Conservation (phyloP, 2,797 vertebrate species). For the Harpagifer antarcticus region DNA sequence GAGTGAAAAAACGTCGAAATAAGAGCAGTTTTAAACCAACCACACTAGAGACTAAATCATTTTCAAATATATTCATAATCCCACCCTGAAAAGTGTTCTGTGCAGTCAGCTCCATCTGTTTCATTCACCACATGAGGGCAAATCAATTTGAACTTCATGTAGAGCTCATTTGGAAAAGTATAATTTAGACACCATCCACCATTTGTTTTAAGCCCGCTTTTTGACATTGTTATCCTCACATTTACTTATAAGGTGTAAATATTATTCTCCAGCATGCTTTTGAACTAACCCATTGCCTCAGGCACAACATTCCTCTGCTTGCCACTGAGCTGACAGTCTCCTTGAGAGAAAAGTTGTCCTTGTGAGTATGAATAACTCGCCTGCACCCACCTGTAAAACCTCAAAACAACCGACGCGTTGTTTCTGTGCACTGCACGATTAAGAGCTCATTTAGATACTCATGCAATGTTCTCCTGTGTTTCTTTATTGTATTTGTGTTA, state of each 20-base stretch:
- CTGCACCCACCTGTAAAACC: slow-evolving; percentile 38
- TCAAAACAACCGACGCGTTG: background rate
- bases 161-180: background rate
- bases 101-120: slow-evolving; percentile 1
- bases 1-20: background rate
- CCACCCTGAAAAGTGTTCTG: background rate
- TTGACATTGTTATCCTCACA: slow-evolving; percentile 38
- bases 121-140: background rate
- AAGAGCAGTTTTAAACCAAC: slow-evolving; percentile 9
- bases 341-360: slow-evolving; percentile 34
- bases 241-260: slow-evolving; percentile 42
- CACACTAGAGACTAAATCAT: background rate
- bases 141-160: background rate
- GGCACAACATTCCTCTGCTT: slow-evolving; percentile 55
- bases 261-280: slow-evolving; percentile 51
- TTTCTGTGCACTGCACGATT: background rate
- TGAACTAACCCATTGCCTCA: slow-evolving; percentile 54
- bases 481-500: background rate
- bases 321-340: slow-evolving; percentile 37
- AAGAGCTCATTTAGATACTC: background rate
- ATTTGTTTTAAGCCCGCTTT: slow-evolving; percentile 4
- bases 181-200: background rate
- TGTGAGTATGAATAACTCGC: slow-evolving; percentile 45
- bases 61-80: slow-evolving; percentile 1
- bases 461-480: background rate